These are phyloP conservation scores for Fratercula arctica DNA, from an alignment of 2,797 vertebrate genomes.

Conservation along the genomic window DNA sequence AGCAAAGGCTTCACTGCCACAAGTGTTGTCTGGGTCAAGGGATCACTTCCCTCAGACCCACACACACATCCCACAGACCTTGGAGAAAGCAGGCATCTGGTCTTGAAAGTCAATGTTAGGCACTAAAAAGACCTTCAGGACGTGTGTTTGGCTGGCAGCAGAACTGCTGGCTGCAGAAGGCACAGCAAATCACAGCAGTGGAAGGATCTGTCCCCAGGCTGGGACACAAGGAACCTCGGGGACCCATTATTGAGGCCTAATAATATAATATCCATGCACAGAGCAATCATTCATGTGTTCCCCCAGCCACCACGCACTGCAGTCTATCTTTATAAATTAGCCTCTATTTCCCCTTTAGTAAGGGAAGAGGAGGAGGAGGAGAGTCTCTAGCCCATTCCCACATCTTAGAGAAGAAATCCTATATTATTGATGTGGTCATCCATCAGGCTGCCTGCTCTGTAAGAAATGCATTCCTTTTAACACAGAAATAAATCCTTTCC, in stretches of 20 bases:
- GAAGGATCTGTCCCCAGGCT: not conserved
- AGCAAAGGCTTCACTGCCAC: rapidly evolving
- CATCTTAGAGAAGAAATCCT: slow-evolving; percentile 16
- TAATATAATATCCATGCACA: not conserved
- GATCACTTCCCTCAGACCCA: not conserved
- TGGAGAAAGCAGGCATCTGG: not conserved
- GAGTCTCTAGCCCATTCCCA: not conserved
- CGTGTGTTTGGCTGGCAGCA: not conserved
- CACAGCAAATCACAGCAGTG: not conserved
- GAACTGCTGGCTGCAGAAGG: rapidly evolving
- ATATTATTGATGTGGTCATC: not conserved
- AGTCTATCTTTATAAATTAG: not conserved
- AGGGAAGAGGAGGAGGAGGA: not conserved
- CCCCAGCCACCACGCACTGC: not conserved
- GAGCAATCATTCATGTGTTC: not conserved
- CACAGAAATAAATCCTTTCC: slow-evolving; percentile 17
- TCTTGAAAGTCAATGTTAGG: not conserved
- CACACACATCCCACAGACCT: rapidly evolving
- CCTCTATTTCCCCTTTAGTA: not conserved
- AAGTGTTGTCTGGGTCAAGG: not conserved
- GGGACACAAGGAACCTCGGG: not conserved
- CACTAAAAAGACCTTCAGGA: not conserved
- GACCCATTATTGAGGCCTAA: not conserved
- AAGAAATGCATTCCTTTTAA: not conserved
- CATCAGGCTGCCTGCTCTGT: not conserved